Base-by-base conservation (phyloP, 2,888 invertebrate genomes). In the Cremastinae sp. region DNA sequence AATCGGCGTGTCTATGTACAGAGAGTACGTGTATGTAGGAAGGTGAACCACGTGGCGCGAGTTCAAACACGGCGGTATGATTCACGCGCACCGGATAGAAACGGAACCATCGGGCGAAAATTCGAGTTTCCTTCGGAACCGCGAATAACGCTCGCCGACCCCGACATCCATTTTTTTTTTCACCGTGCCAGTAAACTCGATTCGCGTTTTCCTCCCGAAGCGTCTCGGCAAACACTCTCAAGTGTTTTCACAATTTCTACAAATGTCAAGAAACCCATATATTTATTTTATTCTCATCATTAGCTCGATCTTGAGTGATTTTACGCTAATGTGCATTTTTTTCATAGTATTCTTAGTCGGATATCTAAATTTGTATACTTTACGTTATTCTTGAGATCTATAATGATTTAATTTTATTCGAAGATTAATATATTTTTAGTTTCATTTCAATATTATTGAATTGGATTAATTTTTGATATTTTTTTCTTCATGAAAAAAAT, bases 151-250 rank as follows among this genome's bases (percentile, higher is more conserved):
- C 75, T 68, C 38, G 73, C 62, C 75, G 75, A 69, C 75, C 73
- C 75, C 75, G 75, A 76, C 76, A 76, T 73, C 76, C 73, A 76
- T 76, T 76, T 69, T 64, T 64, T n/a, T n/a, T n/a, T n/a, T n/a
- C n/a, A 69, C 72, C 22, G 68, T 51, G 28, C 28, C 28, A 12
- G 43, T 18, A 56, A 47, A 16, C 56, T 18, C 14, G 62, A 41
- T 65, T 59, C 34, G 53, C 36, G 58, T 53, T 47, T 18, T 53
- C 12, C 14, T 28, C 59, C 38, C 16, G 61, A 38, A 41, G 49
- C 28, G 34, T 66, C 10, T 49, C 22, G 49, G 58, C 41, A 56
- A 51, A 51, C 51, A 51, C 28, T 28, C 28, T 51, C 28, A 28
- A 2, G 28, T 3, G 28, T 3, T 28, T 28, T 2, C 2, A 3